These are phyloP conservation scores for Trachythela sp. DNA, from an alignment of 64 coral and sea anemone species.

Conservation along the genomic window DNA sequence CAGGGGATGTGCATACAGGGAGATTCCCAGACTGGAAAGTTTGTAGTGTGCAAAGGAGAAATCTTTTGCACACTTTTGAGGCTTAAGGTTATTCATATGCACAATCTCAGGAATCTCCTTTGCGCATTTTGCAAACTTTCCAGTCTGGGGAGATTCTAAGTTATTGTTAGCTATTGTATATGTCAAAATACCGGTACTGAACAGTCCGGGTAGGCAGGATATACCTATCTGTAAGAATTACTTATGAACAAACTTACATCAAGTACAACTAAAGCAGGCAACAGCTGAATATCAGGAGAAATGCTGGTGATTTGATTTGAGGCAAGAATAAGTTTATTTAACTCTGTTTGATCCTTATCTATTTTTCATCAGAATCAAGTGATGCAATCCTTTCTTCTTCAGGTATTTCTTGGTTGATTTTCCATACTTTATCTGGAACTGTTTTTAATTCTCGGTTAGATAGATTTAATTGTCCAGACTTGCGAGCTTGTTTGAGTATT, in stretches of 20 bases:
- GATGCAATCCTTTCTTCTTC: slow-evolving; percentile 74
- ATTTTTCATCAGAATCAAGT: slow-evolving; percentile 68
- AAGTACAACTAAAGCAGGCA: slow-evolving; percentile 66
- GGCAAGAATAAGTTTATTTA: slow-evolving; percentile 83
- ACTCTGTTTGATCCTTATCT: slow-evolving; percentile 85
- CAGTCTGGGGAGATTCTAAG: too few relatives aligned
- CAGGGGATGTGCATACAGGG: too few relatives aligned
- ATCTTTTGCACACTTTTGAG: too few relatives aligned
- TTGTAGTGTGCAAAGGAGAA: too few relatives aligned
- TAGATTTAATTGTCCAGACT: slow-evolving; percentile 85
- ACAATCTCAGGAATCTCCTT: too few relatives aligned
- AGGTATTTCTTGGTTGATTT: slow-evolving; percentile 79
- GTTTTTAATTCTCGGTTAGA: slow-evolving; percentile 60
- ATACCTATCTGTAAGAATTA: neutral
- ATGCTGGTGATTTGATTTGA: slow-evolving; percentile 78
- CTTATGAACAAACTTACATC: slow-evolving; percentile 65
- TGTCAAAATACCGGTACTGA: too few relatives aligned
- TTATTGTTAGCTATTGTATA: too few relatives aligned
- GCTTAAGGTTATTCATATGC: too few relatives aligned
- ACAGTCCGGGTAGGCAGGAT: too few relatives aligned
- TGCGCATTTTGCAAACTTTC: too few relatives aligned
- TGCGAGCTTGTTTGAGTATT: slow-evolving; percentile 68
- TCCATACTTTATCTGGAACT: slow-evolving; percentile 88
- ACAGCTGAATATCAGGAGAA: slow-evolving; percentile 55
- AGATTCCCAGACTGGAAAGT: too few relatives aligned